phyloP scores from a whole-genome alignment of 2,113 vertebrate genomes.

The Hystrix brachyura region DNA sequence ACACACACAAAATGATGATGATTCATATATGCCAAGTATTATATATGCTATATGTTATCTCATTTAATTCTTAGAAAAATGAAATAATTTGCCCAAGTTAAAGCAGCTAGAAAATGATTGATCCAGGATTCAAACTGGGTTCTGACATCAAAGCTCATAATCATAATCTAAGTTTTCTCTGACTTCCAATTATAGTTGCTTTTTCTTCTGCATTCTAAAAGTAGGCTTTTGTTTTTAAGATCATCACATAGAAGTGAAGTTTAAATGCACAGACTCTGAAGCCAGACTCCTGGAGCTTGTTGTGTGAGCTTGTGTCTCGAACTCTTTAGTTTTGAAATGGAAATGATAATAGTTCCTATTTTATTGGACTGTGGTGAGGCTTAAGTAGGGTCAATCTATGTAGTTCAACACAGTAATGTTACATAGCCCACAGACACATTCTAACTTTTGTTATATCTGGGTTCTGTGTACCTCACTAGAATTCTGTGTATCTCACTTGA shows the following conservation, averaged over 20 bases:
- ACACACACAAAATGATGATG: neutral
- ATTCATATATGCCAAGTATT: constrained; percentile 8
- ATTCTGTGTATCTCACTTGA: neutral
- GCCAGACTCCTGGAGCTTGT: constrained; percentile 26
- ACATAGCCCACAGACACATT: neutral
- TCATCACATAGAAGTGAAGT: neutral
- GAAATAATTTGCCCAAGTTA: neutral
- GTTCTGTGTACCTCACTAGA: neutral
- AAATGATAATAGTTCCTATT: neutral
- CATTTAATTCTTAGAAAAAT: constrained; percentile 58
- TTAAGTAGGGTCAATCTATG: neutral
- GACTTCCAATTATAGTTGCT: neutral
- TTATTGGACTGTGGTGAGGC: neutral
- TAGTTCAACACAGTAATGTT: neutral
- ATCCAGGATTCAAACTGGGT: constrained; percentile 2
- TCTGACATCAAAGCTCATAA: neutral
- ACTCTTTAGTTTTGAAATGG: constrained; percentile 38
- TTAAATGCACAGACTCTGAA: constrained; percentile 23
- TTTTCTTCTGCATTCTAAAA: constrained; percentile 41
- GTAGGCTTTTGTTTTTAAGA: neutral
- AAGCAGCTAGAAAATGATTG: constrained; percentile 18
- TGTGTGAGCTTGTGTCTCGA: neutral
- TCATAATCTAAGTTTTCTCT: constrained; percentile 32
- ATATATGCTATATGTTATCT: neutral
- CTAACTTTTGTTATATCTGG: neutral